Evolutionary conservation across 2,888 invertebrate genomes (phyloP).

Genomic region (Cantharis nigra): DNA sequence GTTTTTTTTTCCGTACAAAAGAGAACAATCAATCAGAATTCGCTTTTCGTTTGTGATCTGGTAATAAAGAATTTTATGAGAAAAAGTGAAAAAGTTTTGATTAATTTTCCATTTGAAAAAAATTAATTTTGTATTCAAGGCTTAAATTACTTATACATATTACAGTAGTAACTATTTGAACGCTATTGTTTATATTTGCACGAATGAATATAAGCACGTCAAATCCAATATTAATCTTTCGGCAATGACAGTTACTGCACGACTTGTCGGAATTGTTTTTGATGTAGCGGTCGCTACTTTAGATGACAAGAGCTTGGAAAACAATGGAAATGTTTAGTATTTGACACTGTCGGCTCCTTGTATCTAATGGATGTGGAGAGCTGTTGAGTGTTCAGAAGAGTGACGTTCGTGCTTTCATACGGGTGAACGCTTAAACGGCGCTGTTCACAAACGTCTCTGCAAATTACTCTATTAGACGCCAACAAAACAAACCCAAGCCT

Average conservation of each 20-base stretch:
- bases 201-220: conserved; percentile 6
- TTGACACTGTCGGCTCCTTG: conserved; percentile 38
- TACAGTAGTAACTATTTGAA: conserved; percentile 3
- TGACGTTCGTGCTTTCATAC: conserved; percentile 19
- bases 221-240: conserved; percentile 17
- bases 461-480: conserved; percentile 22
- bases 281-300: conserved; percentile 34
- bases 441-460: conserved; percentile 17
- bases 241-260: conserved; percentile 27
- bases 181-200: conserved; percentile 12
- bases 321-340: conserved; percentile 42
- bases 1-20: background rate
- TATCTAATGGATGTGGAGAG: conserved; percentile 40
- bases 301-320: conserved; percentile 27
- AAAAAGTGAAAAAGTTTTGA: background rate
- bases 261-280: conserved; percentile 20
- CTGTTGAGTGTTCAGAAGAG: conserved; percentile 34
- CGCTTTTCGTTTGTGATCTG: background rate
- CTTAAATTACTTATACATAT: background rate
- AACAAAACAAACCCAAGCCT: conserved; percentile 16
- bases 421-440: conserved; percentile 13
- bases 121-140: background rate
- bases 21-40: background rate
- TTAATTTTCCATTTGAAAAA: background rate
- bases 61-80: background rate